Evolutionary conservation across 2,888 invertebrate species (phyloP), one percentile per base, ranked within the genome.

Genomic region (Troilus luridus): DNA sequence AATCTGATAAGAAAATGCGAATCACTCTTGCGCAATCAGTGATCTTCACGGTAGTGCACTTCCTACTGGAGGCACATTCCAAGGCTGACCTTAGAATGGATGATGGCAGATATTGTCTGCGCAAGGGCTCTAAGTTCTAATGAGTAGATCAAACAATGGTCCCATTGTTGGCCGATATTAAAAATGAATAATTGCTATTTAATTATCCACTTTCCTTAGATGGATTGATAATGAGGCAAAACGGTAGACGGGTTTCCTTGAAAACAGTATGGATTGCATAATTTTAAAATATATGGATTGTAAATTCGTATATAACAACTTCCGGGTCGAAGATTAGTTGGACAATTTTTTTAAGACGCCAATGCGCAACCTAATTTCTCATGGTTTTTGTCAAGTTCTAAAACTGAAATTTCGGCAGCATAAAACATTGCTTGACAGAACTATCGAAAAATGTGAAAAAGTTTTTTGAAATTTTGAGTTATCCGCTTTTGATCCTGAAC

Each of bases 1-100:
- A 67, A 67, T 24, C 67, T 24, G 67, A 9, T 7, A 67, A 67
- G 1, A 24, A 67, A 67, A 67, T 67, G 24, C 24, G 67, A 67
- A 24, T 67, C 67, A 24, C 67, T 67, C 11, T 24, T 14, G 67
- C 24, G 67, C 67, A 67, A 67, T 67, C 67, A 67, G 24, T 67
- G 67, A 67, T 67, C 67, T 67, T 67, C 67, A 67, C 67, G 67
- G 67, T 67, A 14, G 67, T 27, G 67, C 67, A 27, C 67, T 67
- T 67, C 67, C 67, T 27, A 14, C 24, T 5, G 24, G 12, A 67
- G 24, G 11, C 67, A 24, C 24, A 12, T 67, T 27, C 24, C 67
- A 67, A 67, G 67, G 67, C 14, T 27, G 67, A 12, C 24, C 12
- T 27, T 12, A 67, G 10, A 24, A 24, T 12, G 67, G 24, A 67